These are phyloP conservation scores for Piliocolobus tephrosceles DNA, from an alignment of 2,113 vertebrate species.

Conservation along the genomic window DNA sequence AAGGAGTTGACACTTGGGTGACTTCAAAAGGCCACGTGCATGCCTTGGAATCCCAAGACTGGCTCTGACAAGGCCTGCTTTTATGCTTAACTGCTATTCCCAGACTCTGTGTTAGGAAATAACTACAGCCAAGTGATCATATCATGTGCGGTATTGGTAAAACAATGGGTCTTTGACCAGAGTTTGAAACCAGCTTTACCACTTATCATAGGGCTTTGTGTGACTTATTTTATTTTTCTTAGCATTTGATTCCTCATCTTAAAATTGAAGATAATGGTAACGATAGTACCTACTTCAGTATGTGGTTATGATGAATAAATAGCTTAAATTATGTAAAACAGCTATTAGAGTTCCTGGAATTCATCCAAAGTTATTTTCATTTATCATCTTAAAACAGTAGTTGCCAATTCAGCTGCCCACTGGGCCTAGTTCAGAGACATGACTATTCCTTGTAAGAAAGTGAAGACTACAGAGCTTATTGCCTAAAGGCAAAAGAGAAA, in stretches of 20 bases:
- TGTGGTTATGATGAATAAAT: background rate
- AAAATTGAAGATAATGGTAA: background rate
- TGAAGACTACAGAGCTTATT: too few relatives aligned
- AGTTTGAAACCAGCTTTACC: background rate
- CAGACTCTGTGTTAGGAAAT: too few relatives aligned
- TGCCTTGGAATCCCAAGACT: background rate
- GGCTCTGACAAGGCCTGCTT: background rate
- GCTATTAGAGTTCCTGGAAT: background rate
- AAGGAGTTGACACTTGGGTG: background rate
- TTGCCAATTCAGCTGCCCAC: background rate
- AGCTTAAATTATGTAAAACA: background rate
- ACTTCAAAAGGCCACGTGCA: background rate
- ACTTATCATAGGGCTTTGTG: too few relatives aligned
- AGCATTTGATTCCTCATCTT: background rate
- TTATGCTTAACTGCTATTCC: background rate
- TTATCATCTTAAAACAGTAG: background rate
- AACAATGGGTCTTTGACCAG: background rate
- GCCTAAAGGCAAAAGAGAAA: background rate
- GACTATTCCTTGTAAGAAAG: background rate
- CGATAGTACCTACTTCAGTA: background rate
- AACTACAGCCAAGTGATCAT: background rate
- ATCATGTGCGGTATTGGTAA: background rate
- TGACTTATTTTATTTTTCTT: background rate
- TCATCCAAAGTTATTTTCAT: background rate
- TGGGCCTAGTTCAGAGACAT: accelerated